Conservation (phyloP, 2,888 invertebrate species). For the Pomacea canaliculata region DNA sequence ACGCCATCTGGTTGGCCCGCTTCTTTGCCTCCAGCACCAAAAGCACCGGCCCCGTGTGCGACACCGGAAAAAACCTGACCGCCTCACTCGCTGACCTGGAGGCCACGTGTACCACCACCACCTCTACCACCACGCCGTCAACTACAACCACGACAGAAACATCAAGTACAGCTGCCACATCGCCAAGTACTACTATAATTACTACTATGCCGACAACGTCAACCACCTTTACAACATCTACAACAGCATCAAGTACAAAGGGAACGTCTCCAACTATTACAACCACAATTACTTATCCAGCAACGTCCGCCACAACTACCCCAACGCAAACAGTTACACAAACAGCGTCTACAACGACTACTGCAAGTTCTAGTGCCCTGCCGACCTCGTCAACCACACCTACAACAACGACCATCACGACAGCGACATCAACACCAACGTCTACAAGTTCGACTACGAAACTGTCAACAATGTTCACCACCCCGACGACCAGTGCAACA, state of each 20-base stretch:
- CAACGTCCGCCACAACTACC: neutral
- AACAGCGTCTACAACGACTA: neutral
- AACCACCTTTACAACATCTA: constrained; percentile 15
- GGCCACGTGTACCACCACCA: constrained; percentile 34
- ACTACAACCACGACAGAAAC: constrained; percentile 14
- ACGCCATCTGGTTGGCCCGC: constrained; percentile 45
- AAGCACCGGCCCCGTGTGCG: constrained; percentile 37
- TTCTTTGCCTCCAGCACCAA: constrained; percentile 25
- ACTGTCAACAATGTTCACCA: constrained; percentile 10
- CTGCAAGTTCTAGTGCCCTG: constrained; percentile 6
- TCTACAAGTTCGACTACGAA: neutral
- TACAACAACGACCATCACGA: neutral
- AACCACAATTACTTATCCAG: constrained; percentile 24
- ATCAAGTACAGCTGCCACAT: constrained; percentile 7
- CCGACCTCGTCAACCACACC: constrained; percentile 2
- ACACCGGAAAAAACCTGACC: constrained; percentile 32
- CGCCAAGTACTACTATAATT: constrained; percentile 13
- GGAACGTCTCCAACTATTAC: constrained; percentile 5
- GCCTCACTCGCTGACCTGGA: constrained; percentile 32
- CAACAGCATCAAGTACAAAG: constrained; percentile 19
- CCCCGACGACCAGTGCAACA: constrained; percentile 1
- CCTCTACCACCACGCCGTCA: constrained; percentile 31
- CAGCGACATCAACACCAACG: neutral
- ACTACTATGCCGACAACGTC: constrained; percentile 20
- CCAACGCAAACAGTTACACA: constrained; percentile 1